Evolutionary conservation across 2,797 vertebrate genomes (phyloP).

Genomic region (Myotis findleyi): DNA sequence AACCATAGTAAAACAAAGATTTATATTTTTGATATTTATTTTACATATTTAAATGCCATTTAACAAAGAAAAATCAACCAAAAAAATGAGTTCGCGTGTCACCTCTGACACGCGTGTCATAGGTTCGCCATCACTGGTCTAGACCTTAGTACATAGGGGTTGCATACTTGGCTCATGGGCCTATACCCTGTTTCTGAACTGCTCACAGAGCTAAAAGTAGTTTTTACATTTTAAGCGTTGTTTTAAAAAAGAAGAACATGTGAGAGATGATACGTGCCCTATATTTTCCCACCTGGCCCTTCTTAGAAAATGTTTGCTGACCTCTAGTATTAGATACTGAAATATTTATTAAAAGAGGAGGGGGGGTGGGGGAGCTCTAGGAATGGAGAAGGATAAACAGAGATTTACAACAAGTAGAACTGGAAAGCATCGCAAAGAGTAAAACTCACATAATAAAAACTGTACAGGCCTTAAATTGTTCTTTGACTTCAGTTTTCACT

Average conservation of each 20-base stretch:
- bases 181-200: background rate
- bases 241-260: background rate
- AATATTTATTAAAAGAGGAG: conserved; percentile 30
- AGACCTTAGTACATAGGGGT: background rate
- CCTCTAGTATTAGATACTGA: background rate
- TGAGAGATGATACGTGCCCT: background rate
- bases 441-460: background rate
- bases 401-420: background rate
- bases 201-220: background rate
- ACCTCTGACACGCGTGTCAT: too few relatives aligned
- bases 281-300: conserved; percentile 1
- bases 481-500: conserved; percentile 32
- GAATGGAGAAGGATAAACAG: background rate
- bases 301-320: conserved; percentile 35
- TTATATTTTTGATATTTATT: too few relatives aligned
- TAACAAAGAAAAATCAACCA: too few relatives aligned
- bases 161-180: background rate
- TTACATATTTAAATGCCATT: too few relatives aligned
- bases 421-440: background rate
- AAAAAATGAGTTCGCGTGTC: too few relatives aligned
- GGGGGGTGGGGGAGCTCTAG: background rate
- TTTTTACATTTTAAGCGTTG: background rate
- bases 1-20: too few relatives aligned
- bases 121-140: background rate
- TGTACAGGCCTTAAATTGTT: background rate